Conservation (phyloP, 1,140 invertebrate genomes). For the Chionoecetes opilio region DNA sequence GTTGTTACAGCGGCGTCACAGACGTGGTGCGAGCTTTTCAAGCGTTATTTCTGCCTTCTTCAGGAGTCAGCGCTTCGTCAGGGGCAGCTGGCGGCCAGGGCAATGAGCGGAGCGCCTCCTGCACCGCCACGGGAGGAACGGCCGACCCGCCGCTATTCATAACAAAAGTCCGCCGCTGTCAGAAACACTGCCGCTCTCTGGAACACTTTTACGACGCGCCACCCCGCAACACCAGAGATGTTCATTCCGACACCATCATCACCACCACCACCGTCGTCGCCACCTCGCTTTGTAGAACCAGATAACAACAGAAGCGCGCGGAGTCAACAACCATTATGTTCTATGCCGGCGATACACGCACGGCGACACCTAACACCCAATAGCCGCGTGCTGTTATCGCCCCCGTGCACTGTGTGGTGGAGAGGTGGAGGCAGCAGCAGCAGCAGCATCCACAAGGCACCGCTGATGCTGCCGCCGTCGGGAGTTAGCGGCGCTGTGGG, state of each 20-base stretch:
- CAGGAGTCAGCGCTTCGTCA: neutral
- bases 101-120: neutral
- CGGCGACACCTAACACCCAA: neutral
- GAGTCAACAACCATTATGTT: constrained; percentile 20
- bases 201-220: constrained; percentile 1
- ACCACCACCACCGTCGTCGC: neutral
- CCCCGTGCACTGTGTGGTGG: neutral
- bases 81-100: neutral
- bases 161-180: constrained; percentile 16
- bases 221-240: neutral
- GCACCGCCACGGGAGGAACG: neutral
- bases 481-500: neutral
- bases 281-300: neutral
- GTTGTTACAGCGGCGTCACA: neutral
- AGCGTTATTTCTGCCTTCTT: neutral
- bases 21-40: neutral
- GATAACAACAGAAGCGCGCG: neutral
- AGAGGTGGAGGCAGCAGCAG: neutral
- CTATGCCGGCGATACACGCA: constrained; percentile 11
- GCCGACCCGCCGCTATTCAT: neutral
- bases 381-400: constrained; percentile 3
- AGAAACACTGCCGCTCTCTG: neutral
- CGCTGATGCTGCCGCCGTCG: neutral
- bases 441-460: neutral
- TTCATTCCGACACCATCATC: neutral